Evolutionary conservation across 2,888 invertebrate species (phyloP).

Genomic region (Lasiommata megera): DNA sequence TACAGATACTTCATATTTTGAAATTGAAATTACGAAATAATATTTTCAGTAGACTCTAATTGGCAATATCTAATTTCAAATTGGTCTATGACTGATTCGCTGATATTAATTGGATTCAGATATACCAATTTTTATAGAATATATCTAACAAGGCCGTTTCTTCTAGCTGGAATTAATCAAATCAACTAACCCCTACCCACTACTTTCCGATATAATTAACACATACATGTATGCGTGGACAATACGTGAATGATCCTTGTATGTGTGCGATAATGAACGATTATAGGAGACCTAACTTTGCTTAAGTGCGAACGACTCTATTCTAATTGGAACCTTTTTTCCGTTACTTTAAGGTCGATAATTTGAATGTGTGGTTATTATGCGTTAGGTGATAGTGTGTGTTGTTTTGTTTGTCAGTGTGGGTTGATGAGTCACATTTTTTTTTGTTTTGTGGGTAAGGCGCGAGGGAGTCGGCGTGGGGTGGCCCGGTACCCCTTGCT

Average conservation of each 20-base stretch:
- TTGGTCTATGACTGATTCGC: background rate
- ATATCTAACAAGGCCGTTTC: slow-evolving; percentile 70
- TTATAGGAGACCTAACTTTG: slow-evolving; percentile 73
- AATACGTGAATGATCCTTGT: slow-evolving; percentile 64
- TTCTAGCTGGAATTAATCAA: slow-evolving; percentile 80
- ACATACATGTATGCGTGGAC: slow-evolving; percentile 72
- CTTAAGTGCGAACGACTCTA: slow-evolving; percentile 47
- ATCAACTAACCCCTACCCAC: slow-evolving; percentile 79
- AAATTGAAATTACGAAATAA: no score
- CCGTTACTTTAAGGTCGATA: slow-evolving; percentile 60
- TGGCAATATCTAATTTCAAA: no score
- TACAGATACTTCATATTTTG: no score
- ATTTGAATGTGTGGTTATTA: slow-evolving; percentile 51
- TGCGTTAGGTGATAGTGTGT: slow-evolving; percentile 51
- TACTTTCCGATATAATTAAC: slow-evolving; percentile 82
- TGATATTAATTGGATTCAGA: slow-evolving; percentile 45
- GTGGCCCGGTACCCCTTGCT: slow-evolving; percentile 68
- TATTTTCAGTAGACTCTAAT: no score
- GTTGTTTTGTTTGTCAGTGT: slow-evolving; percentile 64
- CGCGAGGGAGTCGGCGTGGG: slow-evolving; percentile 72
- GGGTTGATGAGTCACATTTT: slow-evolving; percentile 83
- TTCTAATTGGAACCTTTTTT: slow-evolving; percentile 54
- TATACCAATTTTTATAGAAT: slow-evolving; percentile 69
- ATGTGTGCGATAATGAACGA: slow-evolving; percentile 80
- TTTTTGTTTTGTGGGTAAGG: slow-evolving; percentile 82